Percentiles rank a stretch among this genome's conserved stretches.
Evolutionary conservation across 2,113 vertebrate genomes (phyloP).

Genomic region (Dunckerocampus dactyliophorus): DNA sequence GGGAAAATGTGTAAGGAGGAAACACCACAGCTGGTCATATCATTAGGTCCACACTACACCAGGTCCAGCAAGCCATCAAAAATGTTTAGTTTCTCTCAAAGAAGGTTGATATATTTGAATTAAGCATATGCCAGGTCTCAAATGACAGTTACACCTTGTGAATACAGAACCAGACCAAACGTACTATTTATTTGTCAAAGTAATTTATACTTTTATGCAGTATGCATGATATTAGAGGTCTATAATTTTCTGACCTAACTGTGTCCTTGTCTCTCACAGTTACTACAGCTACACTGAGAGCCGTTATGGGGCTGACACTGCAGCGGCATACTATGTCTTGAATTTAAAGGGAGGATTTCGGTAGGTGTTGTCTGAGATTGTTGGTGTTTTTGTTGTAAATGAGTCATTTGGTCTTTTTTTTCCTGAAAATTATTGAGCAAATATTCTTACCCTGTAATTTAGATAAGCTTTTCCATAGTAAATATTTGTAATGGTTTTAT

Average conservation of each 20-base stretch:
- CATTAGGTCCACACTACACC: no score
- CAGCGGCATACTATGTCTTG: slow-evolving; percentile 71
- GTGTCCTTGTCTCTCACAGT: slow-evolving; percentile 54
- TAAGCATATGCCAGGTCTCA: no score
- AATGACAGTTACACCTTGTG: no score
- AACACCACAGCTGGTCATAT: no score
- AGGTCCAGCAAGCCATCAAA: background rate
- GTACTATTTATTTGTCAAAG: background rate
- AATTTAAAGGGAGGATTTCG: slow-evolving; percentile 74
- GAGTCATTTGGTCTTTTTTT: background rate
- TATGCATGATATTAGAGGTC: no score
- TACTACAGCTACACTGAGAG: slow-evolving; percentile 38
- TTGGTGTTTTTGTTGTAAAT: background rate
- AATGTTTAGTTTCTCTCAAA: background rate
- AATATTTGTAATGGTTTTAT: no score
- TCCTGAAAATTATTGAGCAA: background rate
- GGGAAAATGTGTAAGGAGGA: no score
- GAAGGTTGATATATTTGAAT: background rate
- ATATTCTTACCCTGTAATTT: background rate
- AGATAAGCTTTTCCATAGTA: no score
- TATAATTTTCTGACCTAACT: background rate
- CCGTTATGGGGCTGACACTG: slow-evolving; percentile 58
- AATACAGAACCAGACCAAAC: background rate
- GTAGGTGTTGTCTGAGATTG: slow-evolving; percentile 53
- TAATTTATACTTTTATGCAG: background rate